Evolutionary conservation across 2,113 vertebrate genomes (phyloP), one percentile per base, ranked within the genome.

Genomic region (Tachysurus fulvidraco): DNA sequence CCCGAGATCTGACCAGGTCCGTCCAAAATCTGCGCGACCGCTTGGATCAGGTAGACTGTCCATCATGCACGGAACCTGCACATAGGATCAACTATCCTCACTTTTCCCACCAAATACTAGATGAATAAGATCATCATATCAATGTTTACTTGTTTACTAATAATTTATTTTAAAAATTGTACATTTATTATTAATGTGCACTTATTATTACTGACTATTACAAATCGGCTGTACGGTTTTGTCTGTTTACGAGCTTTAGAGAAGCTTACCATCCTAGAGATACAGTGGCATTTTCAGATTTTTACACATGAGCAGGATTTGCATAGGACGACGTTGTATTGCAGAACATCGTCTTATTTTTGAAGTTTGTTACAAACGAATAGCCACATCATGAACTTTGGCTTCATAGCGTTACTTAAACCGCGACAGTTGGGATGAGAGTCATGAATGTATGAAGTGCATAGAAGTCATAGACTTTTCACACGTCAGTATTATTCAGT

Each of bases 1-100:
- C 94, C 80, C 93, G 93, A 83, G 94, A 95, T 91, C 91, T 96
- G 93, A 94, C 94, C 19, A 93, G 93, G 89, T 95, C 95, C 88
- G 95, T 96, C 79, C 92, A 93, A 93, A 93, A 93, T 89, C 92
- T 96, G 92, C 94, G 95, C 90, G 94, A 94, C 81, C 92, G 93
- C 86, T 90, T 96, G 77, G 94, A 95, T 88, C 94, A 96, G 94
- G 95, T 96, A 89, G 84, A 93, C 90, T 7, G 46, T 21, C 19
- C 46, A 25, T 17, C 64, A 57, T 59, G 62, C 21, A 84, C 54
- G n/a, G 36, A 73, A 59, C 69, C 52, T 74, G 67, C 83, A 74
- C 9, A 12, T 54, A 16, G 5, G 4, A 17, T 50, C 74, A 54
- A 54, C 50, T 30, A 11, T 78, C 13, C 13, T 19, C 25, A 30